These are phyloP conservation scores for Poecilobothrus nobilitatus DNA, from an alignment of 2,888 invertebrate genomes.

Conservation along the genomic window DNA sequence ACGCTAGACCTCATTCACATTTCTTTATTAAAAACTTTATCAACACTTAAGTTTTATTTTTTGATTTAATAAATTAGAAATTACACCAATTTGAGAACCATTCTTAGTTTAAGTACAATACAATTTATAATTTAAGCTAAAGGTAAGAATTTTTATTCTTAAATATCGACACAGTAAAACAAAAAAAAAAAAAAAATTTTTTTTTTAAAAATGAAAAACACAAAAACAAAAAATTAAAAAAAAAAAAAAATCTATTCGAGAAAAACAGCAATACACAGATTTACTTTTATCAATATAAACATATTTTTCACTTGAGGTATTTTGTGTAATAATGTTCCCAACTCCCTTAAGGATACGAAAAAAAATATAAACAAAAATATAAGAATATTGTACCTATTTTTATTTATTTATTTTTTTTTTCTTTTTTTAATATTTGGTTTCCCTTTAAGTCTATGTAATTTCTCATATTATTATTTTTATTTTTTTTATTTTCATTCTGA, in stretches of 20 bases:
- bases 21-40: too few species aligned
- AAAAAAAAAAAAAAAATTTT: background rate
- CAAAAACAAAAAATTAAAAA: background rate
- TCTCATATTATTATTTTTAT: too few species aligned
- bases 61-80: too few species aligned
- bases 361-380: background rate
- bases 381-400: too few species aligned
- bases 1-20: too few species aligned
- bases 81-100: background rate
- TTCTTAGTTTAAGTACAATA: background rate
- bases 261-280: background rate
- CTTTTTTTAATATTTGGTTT: too few species aligned
- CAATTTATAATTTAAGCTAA: background rate
- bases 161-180: background rate
- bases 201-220: background rate
- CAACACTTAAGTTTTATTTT: too few species aligned
- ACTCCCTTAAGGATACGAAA: background rate
- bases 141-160: background rate
- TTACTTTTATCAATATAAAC: slow-evolving; percentile 17
- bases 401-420: too few species aligned
- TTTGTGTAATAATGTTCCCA: slow-evolving; percentile 4
- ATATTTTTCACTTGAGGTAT: slow-evolving; percentile 17
- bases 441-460: too few species aligned
- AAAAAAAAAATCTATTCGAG: background rate
- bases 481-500: too few species aligned